Evolutionary conservation across 2,797 vertebrate species (phyloP).

Genomic region (Gymnothorax javanicus): DNA sequence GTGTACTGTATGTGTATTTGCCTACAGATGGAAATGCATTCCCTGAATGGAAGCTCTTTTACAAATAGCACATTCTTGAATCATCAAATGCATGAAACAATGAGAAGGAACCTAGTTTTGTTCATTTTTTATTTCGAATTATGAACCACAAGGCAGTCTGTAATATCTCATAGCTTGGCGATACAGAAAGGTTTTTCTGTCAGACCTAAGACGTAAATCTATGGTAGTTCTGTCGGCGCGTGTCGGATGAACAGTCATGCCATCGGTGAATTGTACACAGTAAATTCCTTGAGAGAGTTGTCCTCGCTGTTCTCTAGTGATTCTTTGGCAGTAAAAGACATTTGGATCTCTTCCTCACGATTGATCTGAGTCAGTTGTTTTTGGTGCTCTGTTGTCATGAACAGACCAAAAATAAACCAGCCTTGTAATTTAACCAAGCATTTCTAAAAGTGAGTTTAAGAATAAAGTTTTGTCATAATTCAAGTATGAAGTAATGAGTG

Average conservation of each 20-base stretch:
- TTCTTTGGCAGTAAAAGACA: neutral
- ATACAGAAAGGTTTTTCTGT: neutral
- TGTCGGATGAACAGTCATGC: neutral
- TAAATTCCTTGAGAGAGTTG: neutral
- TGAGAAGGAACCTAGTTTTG: neutral
- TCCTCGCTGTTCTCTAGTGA: neutral
- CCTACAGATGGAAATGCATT: neutral
- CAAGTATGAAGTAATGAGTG: neutral
- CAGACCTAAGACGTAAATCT: neutral
- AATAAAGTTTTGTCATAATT: too few species aligned
- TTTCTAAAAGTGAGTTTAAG: neutral
- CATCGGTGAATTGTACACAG: neutral
- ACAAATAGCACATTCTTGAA: slow-evolving; percentile 18
- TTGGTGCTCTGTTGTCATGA: neutral
- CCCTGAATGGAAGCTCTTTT: slow-evolving; percentile 31
- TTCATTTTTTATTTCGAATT: neutral
- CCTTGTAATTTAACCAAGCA: neutral
- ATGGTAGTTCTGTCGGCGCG: neutral
- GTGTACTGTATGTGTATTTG: slow-evolving; percentile 5
- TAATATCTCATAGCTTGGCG: neutral
- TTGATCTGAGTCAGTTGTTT: neutral
- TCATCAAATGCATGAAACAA: slow-evolving; percentile 21
- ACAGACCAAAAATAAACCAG: neutral
- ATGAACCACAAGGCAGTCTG: neutral
- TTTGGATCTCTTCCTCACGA: neutral